Percentiles rank a stretch among this genome's conserved stretches.
These are phyloP conservation scores for Enteromius radiatus DNA, from an alignment of 2,797 vertebrate genomes.

Conservation along the genomic window DNA sequence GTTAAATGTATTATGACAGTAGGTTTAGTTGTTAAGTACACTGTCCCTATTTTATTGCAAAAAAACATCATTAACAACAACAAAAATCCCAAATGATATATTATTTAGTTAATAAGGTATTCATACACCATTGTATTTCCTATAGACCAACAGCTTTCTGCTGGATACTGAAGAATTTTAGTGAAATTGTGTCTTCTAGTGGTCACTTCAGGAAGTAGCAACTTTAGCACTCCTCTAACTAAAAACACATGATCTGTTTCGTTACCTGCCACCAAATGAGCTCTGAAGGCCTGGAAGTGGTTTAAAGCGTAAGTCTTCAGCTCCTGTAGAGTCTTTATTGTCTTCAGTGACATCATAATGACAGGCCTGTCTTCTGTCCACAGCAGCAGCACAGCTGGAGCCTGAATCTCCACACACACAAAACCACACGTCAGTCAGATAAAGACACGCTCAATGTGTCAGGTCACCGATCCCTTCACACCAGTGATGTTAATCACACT, in stretches of 20 bases:
- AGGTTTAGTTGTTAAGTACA: no score
- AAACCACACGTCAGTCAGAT: constrained; percentile 29
- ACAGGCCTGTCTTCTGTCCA: constrained; percentile 11
- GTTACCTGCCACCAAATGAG: constrained; percentile 13
- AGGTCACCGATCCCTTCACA: constrained; percentile 30
- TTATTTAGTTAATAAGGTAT: neutral
- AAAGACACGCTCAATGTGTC: constrained; percentile 38
- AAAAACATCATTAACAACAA: neutral
- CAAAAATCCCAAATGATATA: neutral
- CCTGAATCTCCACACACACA: neutral
- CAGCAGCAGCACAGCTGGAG: constrained; percentile 46
- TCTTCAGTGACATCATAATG: constrained; percentile 37
- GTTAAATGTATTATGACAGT: no score
- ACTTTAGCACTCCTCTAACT: neutral
- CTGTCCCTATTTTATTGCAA: no score
- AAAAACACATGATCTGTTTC: neutral
- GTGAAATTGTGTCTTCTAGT: constrained; percentile 40
- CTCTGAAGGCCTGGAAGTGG: neutral
- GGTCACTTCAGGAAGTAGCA: constrained; percentile 15
- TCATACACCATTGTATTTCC: neutral
- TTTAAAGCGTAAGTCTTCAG: constrained; percentile 33
- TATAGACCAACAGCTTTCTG: neutral
- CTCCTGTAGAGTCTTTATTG: constrained; percentile 24
- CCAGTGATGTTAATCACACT: constrained; percentile 11
- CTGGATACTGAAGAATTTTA: neutral